Percentiles rank a stretch among this genome's conserved stretches.
Conservation (phyloP, 2,888 invertebrate genomes). For the Diarsia rubi region DNA sequence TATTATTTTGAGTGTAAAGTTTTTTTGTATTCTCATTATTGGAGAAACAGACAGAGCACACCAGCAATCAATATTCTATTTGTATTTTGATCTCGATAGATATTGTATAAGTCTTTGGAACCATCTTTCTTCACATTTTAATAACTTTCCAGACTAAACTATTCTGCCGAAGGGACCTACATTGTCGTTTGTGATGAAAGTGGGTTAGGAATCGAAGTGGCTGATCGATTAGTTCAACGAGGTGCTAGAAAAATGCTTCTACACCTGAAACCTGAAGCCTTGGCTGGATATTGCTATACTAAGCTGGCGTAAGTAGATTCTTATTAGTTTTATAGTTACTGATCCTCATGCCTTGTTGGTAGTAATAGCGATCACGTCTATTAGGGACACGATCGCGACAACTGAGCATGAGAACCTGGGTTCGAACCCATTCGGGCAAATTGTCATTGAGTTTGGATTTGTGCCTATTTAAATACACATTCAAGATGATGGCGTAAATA, state of each 20-base stretch:
- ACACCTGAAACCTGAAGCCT: slow-evolving; percentile 16
- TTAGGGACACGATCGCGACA: too few species aligned
- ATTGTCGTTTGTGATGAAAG: slow-evolving; percentile 56
- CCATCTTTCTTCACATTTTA: too few species aligned
- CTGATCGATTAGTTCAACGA: slow-evolving; percentile 43
- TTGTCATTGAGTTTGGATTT: too few species aligned
- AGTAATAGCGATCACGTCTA: too few species aligned
- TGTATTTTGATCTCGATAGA: background rate
- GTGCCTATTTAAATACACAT: too few species aligned
- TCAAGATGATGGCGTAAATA: background rate
- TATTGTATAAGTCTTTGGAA: background rate
- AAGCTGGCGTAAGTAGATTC: slow-evolving; percentile 39
- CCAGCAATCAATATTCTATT: background rate
- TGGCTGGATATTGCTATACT: slow-evolving; percentile 27
- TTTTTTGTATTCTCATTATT: background rate
- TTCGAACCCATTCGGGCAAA: too few species aligned
- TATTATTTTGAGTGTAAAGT: too few species aligned
- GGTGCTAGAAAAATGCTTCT: slow-evolving; percentile 40
- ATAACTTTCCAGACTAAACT: slow-evolving; percentile 26
- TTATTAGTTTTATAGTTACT: background rate
- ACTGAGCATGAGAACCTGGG: too few species aligned
- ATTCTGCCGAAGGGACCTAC: slow-evolving; percentile 38
- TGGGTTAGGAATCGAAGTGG: slow-evolving; percentile 56
- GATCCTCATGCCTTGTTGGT: too few species aligned
- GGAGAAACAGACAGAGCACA: background rate